These are phyloP conservation scores for Trachymyrmex septentrionalis DNA, from an alignment of 1,140 invertebrate species.

Conservation along the genomic window DNA sequence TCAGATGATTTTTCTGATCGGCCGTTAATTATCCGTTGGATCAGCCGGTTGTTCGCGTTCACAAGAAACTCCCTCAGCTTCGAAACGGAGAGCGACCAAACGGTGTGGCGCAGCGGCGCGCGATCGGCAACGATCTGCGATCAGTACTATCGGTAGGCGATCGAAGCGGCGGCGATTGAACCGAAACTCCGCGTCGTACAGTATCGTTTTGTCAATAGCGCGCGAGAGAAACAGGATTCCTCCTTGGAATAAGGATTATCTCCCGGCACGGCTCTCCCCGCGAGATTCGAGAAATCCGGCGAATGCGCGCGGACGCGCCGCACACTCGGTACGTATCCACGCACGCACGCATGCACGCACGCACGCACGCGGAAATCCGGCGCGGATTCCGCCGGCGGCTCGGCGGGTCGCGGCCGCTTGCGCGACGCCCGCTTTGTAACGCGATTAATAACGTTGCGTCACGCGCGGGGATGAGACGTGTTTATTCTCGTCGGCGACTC, in stretches of 20 bases:
- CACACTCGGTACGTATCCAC: constrained; percentile 16
- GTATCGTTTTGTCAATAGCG: neutral
- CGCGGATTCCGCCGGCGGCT: constrained; percentile 44
- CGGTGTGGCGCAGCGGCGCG: neutral
- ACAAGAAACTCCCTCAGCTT: neutral
- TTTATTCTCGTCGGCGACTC: constrained; percentile 84
- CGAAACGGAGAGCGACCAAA: neutral
- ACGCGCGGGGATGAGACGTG: constrained; percentile 58
- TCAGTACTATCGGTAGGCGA: neutral
- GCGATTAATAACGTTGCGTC: constrained; percentile 52
- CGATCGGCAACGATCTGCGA: neutral
- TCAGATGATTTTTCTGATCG: constrained; percentile 10
- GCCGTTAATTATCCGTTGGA: neutral
- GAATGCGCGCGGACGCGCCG: constrained; percentile 8
- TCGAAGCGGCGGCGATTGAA: neutral
- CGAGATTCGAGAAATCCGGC: neutral
- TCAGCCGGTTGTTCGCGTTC: neutral
- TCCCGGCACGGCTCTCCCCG: neutral
- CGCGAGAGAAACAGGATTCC: neutral
- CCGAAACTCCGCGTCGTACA: neutral
- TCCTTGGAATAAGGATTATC: neutral
- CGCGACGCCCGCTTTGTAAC: constrained; percentile 48
- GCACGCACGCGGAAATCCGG: constrained; percentile 46
- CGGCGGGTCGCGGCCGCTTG: constrained; percentile 11
- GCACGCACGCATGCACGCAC: constrained; percentile 46